Evolutionary conservation across 1,140 invertebrate species (phyloP).

Genomic region (Cepaea nemoralis): DNA sequence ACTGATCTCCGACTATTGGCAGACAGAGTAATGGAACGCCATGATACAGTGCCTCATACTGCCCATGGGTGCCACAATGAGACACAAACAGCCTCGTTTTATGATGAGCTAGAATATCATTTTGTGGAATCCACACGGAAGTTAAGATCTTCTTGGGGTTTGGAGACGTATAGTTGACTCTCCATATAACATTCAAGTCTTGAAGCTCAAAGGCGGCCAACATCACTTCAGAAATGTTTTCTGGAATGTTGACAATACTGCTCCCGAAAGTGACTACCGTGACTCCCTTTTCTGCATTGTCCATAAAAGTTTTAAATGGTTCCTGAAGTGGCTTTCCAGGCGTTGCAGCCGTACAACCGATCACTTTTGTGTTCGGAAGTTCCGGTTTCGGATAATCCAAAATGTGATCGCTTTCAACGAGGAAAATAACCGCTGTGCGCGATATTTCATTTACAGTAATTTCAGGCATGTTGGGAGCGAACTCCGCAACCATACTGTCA

Average conservation of each 20-base stretch:
- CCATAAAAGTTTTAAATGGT: slow-evolving; percentile 42
- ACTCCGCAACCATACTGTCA: neutral
- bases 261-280: slow-evolving; percentile 53
- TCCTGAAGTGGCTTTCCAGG: slow-evolving; percentile 33
- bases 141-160: slow-evolving; percentile 42
- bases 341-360: slow-evolving; percentile 47
- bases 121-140: slow-evolving; percentile 56
- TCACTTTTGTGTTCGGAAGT: slow-evolving; percentile 48
- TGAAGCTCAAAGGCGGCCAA: slow-evolving; percentile 36
- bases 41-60: slow-evolving; percentile 54
- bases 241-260: slow-evolving; percentile 36
- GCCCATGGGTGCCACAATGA: slow-evolving; percentile 56
- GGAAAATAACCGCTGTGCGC: slow-evolving; percentile 39
- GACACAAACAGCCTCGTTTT: slow-evolving; percentile 55
- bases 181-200: slow-evolving; percentile 42
- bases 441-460: slow-evolving; percentile 27
- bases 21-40: slow-evolving; percentile 74
- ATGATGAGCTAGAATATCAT: slow-evolving; percentile 75
- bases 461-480: slow-evolving; percentile 39
- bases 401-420: slow-evolving; percentile 48
- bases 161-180: slow-evolving; percentile 26
- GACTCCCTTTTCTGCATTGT: slow-evolving; percentile 45
- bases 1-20: slow-evolving; percentile 81
- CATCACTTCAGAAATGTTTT: slow-evolving; percentile 37
- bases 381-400: slow-evolving; percentile 46